Evolutionary conservation across 2,888 invertebrate species (phyloP).

Genomic region (Geophilus truncorum): DNA sequence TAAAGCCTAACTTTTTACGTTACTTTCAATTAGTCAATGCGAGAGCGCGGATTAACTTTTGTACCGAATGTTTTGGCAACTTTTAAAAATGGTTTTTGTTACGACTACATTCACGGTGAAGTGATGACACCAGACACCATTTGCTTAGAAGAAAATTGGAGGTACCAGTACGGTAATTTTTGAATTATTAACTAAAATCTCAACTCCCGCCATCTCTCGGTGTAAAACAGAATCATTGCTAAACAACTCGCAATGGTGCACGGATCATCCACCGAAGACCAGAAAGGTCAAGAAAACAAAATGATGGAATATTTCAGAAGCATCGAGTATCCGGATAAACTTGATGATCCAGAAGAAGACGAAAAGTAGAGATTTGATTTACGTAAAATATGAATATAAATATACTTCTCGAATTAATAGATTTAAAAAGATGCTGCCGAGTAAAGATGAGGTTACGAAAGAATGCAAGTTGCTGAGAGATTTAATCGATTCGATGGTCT

Average conservation of each 20-base stretch:
- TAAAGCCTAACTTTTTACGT: no score
- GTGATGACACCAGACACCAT: neutral
- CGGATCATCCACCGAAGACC: neutral
- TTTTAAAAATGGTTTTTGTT: neutral
- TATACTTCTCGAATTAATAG: neutral
- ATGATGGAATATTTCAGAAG: neutral
- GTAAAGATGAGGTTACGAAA: neutral
- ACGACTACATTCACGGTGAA: neutral
- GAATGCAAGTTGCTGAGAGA: neutral
- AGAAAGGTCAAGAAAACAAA: neutral
- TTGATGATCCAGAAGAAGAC: neutral
- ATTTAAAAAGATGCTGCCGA: neutral
- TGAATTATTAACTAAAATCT: neutral
- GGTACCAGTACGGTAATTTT: neutral
- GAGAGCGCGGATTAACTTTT: neutral
- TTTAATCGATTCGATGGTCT: neutral
- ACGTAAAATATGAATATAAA: no score
- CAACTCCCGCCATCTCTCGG: no score
- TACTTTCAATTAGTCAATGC: neutral
- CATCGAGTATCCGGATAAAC: neutral
- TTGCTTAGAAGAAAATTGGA: neutral
- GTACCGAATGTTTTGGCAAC: neutral
- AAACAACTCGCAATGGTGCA: neutral
- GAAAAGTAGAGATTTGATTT: neutral
- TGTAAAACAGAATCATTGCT: neutral